Conservation (phyloP, 2,113 vertebrate species). For the Semnornis frantzii region DNA sequence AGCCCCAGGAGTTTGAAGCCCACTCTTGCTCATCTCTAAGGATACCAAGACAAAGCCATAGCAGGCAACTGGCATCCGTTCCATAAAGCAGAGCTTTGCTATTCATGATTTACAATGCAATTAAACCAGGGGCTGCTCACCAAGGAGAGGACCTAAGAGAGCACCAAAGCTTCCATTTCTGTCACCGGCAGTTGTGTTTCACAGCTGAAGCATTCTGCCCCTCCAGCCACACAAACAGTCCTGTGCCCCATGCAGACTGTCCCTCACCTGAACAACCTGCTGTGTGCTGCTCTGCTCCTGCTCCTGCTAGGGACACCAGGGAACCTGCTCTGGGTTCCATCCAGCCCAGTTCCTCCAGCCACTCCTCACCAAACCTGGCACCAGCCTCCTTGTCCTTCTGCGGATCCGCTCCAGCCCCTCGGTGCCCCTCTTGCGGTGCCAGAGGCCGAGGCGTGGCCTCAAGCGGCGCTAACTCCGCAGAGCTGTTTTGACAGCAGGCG, state of each 20-base stretch:
- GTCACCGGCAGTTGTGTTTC: neutral
- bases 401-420: neutral
- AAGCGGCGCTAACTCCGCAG: no score
- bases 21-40: slow-evolving; percentile 21
- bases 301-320: slow-evolving; percentile 23
- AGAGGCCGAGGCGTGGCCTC: no score
- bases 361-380: neutral
- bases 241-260: neutral
- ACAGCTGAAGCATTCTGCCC: neutral
- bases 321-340: neutral
- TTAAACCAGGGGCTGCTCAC: slow-evolving; percentile 7
- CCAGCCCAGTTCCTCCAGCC: neutral
- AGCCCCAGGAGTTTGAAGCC: neutral
- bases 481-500: no score
- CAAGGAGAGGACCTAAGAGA: neutral
- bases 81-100: neutral
- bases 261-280: neutral
- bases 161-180: neutral
- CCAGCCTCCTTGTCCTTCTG: neutral
- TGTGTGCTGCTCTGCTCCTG: slow-evolving; percentile 35
- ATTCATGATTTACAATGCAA: slow-evolving; percentile 8
- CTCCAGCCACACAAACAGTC: neutral
- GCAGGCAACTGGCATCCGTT: neutral
- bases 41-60: neutral
- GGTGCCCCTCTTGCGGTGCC: no score